Evolutionary conservation across 2,113 vertebrate genomes (phyloP), one percentile per base, ranked within the genome.

Genomic region (Dromaius novaehollandiae): DNA sequence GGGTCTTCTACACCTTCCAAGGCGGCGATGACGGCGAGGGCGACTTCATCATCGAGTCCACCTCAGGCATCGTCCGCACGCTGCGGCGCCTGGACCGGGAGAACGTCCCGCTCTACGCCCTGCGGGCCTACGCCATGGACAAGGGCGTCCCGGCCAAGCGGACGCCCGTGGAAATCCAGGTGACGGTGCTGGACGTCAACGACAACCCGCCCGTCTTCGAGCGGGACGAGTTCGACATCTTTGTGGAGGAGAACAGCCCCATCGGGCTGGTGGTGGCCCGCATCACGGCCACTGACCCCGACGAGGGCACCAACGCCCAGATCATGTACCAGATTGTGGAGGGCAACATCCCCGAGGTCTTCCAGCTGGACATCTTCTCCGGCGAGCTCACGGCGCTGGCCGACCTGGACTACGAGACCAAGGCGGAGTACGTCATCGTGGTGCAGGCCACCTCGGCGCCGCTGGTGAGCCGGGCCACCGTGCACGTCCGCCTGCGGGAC

Each of bases 271-370:
- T 99, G 7, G 99, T 99, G 76, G 99, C 99, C 44, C 98, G 99
- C 8, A 98, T 99, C 90, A 99, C 98, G 0, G 99, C 99, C 95
- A 99, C 99, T 0, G 99, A 99, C 95, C 99, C 99, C 0, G 99
- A 99, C 0, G 99, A 99, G 96, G 99, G 99, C 80, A 99, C 99
- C 81, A 99, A 99, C 5, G 99, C 99, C 6, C 99, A 99, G 96
- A 99, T 99, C 90, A 99, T 99, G 99, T 99, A 99, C 96, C 99
- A 99, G 95, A 99, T 99, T 0, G 99, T 99, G 56, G 99, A 99
- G 85, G 99, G 99, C 26, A 99, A 99, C 97, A 99, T 99, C 91
- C 99, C 99, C 0, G 99, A 99, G 96, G 98, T 99, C 79, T 99
- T 99, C 95, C 99, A 99, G 95, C 95, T 99, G 80, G 99, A 99